Conservation (phyloP, 2,113 vertebrate genomes). For the Hippocampus barbouri region DNA sequence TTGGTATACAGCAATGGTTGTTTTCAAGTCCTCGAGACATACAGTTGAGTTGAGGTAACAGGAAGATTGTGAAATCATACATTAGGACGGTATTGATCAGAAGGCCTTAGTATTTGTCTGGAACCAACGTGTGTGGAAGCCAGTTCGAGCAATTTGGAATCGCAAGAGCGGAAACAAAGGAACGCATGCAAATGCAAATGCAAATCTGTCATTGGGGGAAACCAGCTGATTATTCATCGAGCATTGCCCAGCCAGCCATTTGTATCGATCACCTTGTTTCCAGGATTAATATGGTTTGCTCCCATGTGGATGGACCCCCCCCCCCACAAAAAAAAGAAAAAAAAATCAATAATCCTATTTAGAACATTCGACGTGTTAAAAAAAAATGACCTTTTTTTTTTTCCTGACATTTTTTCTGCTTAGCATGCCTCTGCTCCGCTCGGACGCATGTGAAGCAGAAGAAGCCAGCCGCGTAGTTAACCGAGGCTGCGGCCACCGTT, state of each 20-base stretch:
- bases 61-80: conserved; percentile 25
- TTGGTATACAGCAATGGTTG: too few relatives aligned
- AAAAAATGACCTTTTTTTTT: conserved; percentile 36
- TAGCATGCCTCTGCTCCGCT: neutral
- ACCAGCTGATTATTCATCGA: conserved; percentile 38
- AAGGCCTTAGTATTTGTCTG: neutral
- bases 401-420: neutral
- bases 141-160: conserved; percentile 1
- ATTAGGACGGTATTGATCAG: conserved; percentile 20
- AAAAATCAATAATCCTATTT: conserved; percentile 53
- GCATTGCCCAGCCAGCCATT: conserved; percentile 22
- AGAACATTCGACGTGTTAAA: conserved; percentile 37
- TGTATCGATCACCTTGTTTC: conserved; percentile 38
- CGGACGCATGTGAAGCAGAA: neutral
- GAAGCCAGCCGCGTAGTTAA: neutral
- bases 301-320: conserved; percentile 7
- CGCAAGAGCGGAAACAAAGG: conserved; percentile 8
- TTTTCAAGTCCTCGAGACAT: too few relatives aligned
- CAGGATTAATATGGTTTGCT: conserved; percentile 46
- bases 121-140: neutral
- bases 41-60: too few relatives aligned
- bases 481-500: conserved; percentile 18
- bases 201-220: conserved; percentile 14
- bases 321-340: conserved; percentile 7
- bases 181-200: conserved; percentile 15